Percentiles rank a stretch among this genome's conserved stretches.
Conservation (phyloP, 1,140 invertebrate species). For the Andricus grossulariae region DNA sequence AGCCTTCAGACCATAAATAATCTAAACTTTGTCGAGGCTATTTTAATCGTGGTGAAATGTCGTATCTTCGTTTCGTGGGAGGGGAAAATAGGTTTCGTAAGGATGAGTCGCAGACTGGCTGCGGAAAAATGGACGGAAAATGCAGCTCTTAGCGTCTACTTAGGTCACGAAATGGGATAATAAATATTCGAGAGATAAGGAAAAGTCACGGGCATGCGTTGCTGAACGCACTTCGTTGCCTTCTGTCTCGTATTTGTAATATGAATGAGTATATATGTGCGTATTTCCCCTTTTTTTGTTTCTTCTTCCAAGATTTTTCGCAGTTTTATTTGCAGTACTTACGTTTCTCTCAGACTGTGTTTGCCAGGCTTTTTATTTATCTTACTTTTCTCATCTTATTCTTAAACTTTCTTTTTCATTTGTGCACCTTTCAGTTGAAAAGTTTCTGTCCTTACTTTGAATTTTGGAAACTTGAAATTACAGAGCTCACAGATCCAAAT, state of each 20-base stretch:
- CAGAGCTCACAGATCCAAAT: too few species aligned
- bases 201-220: slow-evolving; percentile 43
- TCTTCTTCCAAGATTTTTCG: slow-evolving; percentile 25
- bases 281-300: slow-evolving; percentile 42
- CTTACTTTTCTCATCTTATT: too few species aligned
- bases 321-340: slow-evolving; percentile 44
- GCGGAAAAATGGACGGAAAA: slow-evolving; percentile 54
- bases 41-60: slow-evolving; percentile 38
- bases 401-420: too few species aligned
- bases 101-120: slow-evolving; percentile 46
- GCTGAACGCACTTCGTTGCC: slow-evolving; percentile 33
- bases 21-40: slow-evolving; percentile 39
- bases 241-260: slow-evolving; percentile 31
- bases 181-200: slow-evolving; percentile 64
- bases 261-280: slow-evolving; percentile 31
- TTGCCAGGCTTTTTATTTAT: too few species aligned
- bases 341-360: slow-evolving; percentile 25
- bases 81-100: slow-evolving; percentile 47
- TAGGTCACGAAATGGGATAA: slow-evolving; percentile 62
- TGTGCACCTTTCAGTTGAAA: too few species aligned
- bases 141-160: slow-evolving; percentile 63
- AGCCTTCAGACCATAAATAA: slow-evolving; percentile 34
- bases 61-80: slow-evolving; percentile 33
- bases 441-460: too few species aligned
- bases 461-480: too few species aligned